Evolutionary conservation across 2,797 vertebrate genomes (phyloP), one percentile per base, ranked within the genome.

Genomic region (Phoeniculus purpureus): DNA sequence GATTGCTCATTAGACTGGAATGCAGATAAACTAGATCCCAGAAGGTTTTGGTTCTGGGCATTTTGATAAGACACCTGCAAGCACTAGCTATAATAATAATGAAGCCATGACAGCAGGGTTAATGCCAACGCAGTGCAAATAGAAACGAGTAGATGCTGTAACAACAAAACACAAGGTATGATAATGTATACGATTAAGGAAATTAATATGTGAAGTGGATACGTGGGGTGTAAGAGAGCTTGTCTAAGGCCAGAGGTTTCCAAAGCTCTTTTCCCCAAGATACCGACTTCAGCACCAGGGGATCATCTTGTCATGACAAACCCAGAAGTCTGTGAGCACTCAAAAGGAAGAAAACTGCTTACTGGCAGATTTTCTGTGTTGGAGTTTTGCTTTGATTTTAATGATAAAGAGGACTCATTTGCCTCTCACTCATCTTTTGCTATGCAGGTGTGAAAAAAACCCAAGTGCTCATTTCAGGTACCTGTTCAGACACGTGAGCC

Each of bases 401-500:
- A 37, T 25, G 66, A 94, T 94, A 91, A 92, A 83, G 75, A 75
- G 1, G 29, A 13, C 18, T 93, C 56, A 16, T 85, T 87, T 92
- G 66, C 62, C 75, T 84, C 68, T 45, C 72, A 20, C 72, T 93
- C 37, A 75, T 81, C 75, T 72, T 81, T 48, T 64, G 83, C 59
- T 45, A 18, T 7, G 18, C 91, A 96, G 93, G 87, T 92, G 92
- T 78, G 70, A 86, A 89, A 93, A 93, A 90, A 25, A 56, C 6
- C 62, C 34, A 82, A 85, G 68, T 21, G 27, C 59, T 90, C 23
- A 78, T 89, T 62, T 68, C 32, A 75, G 22, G 26, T 68, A 18
- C 27, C 45, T 66, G 92, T 32, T 92, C 76, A 92, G 73, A 55
- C 93, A 81, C 3, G 84, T 52, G 37, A 85, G 51, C 21, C 65